A percentile compares a stretch with the other conserved stretches of the same genome.
These are phyloP conservation scores for Dryobotodes eremita DNA, from an alignment of 2,888 invertebrate species.

Conservation along the genomic window DNA sequence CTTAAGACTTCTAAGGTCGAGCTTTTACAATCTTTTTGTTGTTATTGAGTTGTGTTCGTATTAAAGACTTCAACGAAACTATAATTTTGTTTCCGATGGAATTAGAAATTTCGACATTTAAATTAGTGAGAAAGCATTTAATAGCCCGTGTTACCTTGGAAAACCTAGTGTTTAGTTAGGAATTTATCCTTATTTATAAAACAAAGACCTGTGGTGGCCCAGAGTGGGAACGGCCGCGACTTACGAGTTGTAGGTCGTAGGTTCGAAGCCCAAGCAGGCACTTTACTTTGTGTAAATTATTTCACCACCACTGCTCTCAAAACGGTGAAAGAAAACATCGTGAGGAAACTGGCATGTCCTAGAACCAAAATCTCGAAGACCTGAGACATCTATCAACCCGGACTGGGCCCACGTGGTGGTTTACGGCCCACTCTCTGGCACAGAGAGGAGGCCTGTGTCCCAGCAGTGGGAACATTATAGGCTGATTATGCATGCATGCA, in stretches of 20 bases:
- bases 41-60: conserved; percentile 16
- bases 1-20: conserved; percentile 11
- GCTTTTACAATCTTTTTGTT: conserved; percentile 22
- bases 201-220: background rate
- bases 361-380: background rate
- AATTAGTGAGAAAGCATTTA: too few relatives aligned
- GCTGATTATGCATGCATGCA: background rate
- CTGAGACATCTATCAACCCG: background rate
- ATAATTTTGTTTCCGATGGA: background rate
- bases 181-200: background rate
- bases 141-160: too few relatives aligned
- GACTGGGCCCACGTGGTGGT: background rate
- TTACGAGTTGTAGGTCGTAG: background rate
- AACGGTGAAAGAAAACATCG: background rate
- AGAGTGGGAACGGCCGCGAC: too few relatives aligned
- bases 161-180: background rate
- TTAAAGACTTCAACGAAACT: conserved; percentile 74
- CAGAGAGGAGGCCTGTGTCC: background rate
- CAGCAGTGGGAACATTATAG: background rate
- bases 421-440: background rate
- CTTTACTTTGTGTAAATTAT: background rate
- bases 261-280: background rate
- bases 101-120: conserved; percentile 4
- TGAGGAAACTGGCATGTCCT: background rate
- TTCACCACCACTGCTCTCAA: background rate